phyloP scores from a whole-genome alignment of 2,113 vertebrate genomes.

The Nestor notabilis region DNA sequence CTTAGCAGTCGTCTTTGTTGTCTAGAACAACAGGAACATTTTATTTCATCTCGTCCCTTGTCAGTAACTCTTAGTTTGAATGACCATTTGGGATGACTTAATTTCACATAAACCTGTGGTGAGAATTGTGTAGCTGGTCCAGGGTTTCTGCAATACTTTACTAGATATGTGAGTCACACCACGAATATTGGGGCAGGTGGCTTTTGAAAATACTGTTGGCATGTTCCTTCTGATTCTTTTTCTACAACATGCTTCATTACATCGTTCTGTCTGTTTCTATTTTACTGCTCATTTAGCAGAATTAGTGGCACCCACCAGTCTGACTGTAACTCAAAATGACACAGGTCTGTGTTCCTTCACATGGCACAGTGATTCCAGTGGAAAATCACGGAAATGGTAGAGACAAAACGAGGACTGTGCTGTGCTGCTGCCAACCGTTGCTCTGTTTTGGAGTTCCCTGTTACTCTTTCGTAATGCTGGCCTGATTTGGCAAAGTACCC shows the following conservation, averaged over 20 bases:
- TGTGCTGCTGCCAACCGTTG: not conserved
- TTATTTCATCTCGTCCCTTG: slow-evolving; percentile 9
- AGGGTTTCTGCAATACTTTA: not conserved
- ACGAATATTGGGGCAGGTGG: not conserved
- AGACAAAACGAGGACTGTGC: not conserved
- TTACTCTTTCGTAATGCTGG: not conserved
- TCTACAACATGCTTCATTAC: not conserved
- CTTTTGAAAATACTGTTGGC: not conserved
- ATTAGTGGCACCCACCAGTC: not conserved
- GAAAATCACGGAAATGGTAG: not conserved
- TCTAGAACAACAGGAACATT: slow-evolving; percentile 25
- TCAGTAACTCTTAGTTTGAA: slow-evolving; percentile 4
- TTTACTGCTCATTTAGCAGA: not conserved
- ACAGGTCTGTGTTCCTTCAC: not conserved
- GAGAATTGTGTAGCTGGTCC: not conserved
- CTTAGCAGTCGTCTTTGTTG: slow-evolving; percentile 4
- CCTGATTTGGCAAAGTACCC: not conserved
- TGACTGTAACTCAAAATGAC: not conserved
- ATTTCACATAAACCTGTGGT: not conserved
- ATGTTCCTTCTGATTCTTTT: not conserved
- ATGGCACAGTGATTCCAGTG: not conserved
- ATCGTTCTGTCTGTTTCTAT: not conserved
- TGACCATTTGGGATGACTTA: slow-evolving; percentile 4
- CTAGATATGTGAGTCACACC: not conserved
- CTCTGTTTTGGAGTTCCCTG: not conserved